phyloP scores from a whole-genome alignment of 1,140 invertebrate genomes.

The Pemphigus obesinymphae region DNA sequence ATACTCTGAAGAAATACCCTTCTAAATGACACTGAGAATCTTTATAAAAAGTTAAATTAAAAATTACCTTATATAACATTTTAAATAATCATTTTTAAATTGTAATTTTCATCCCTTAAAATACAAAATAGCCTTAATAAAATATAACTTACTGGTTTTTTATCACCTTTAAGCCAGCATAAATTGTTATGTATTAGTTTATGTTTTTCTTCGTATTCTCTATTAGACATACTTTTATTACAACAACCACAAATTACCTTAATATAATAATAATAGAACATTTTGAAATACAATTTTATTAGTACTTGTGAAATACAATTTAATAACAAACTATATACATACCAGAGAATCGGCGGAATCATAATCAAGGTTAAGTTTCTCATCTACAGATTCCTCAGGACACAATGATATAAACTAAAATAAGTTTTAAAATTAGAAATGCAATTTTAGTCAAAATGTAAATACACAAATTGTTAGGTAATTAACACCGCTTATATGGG shows the following conservation, averaged over 20 bases:
- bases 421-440: not conserved
- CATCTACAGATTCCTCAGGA: not conserved
- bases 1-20: no score
- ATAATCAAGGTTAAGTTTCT: not conserved
- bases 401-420: not conserved
- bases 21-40: no score
- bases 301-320: not conserved
- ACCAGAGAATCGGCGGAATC: not conserved
- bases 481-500: no score
- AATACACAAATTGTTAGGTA: no score
- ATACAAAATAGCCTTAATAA: no score
- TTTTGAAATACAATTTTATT: no score
- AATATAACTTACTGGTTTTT: constrained; percentile 40
- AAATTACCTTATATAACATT: no score
- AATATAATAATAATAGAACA: not conserved
- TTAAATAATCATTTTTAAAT: no score
- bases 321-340: not conserved
- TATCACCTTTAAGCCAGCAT: constrained; percentile 40
- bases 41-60: no score
- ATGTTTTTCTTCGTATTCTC: constrained; percentile 37
- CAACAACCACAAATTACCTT: constrained; percentile 42
- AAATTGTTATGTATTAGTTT: constrained; percentile 38
- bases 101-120: no score
- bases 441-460: not conserved
- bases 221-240: constrained; percentile 25